phyloP scores from a whole-genome alignment of 2,797 vertebrate genomes.

The Loris lydekkerianus region DNA sequence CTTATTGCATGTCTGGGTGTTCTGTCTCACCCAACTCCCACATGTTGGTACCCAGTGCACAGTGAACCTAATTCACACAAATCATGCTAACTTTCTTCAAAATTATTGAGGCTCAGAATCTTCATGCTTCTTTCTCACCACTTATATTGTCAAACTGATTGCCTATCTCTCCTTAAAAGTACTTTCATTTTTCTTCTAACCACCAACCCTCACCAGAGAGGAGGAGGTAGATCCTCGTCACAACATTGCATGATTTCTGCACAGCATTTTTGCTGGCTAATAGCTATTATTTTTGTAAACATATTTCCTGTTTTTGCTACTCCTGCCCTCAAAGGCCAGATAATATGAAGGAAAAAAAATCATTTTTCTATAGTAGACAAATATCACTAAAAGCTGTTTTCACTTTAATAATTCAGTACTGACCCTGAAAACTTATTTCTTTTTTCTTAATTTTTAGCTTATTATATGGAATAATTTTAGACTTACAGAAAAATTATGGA shows the following conservation, averaged over 20 bases:
- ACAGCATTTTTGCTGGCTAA: background rate
- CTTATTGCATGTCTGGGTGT: background rate
- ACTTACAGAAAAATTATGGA: background rate
- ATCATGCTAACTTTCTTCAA: background rate
- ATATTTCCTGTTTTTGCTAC: background rate
- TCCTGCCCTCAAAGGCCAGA: background rate
- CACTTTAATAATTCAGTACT: background rate
- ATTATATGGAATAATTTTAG: background rate
- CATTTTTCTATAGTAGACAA: background rate
- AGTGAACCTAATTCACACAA: too few relatives aligned
- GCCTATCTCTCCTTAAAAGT: background rate
- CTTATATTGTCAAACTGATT: background rate
- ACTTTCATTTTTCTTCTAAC: background rate
- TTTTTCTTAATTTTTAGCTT: background rate
- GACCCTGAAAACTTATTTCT: background rate
- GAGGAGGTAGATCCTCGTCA: too few relatives aligned
- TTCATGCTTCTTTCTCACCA: background rate
- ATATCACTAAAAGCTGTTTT: background rate
- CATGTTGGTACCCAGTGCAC: too few relatives aligned
- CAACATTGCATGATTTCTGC: background rate
- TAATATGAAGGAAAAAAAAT: background rate
- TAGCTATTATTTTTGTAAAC: background rate
- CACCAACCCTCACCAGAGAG: background rate
- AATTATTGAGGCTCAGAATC: background rate
- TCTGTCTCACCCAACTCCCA: background rate